Base-by-base conservation (phyloP, 2,113 vertebrate species). In the Stomatorhinus ivindoensis region DNA sequence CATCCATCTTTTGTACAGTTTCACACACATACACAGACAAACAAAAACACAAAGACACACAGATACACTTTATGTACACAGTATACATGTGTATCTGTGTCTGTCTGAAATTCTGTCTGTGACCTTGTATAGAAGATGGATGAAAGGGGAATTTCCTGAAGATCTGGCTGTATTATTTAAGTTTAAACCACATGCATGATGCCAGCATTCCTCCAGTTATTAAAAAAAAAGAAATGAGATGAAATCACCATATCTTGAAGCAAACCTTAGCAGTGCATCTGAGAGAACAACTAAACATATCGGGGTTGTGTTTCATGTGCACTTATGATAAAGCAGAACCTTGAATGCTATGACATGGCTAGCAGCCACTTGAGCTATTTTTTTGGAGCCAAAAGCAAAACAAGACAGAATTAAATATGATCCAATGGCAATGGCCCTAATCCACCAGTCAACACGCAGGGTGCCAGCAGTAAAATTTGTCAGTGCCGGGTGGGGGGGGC, bases 141-240 rank as follows among this genome's bases (percentile, higher is more conserved):
- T 27, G 9, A 3, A 65, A n/a, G 17, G 61, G 87, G 87, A 83
- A 73, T 89, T 65, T 87, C 84, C 84, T 51, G 82, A 50, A 84
- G 13, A 47, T 84, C 31, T 58, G 88, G 11, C 35, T 31, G n/a
- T 21, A 86, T 55, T 89, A 53, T 47, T 35, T 51, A 65, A 27
- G 21, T 47, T 55, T 86, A 27, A 31, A 80, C 89, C 89, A 39
- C 58, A 46, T 31, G 39, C 80, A 83, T 3, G 3, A 42, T 83
- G 80, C 42, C 80, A 46, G 24, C 80, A 83, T 83, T 83, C 80
- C 80, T 83, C 42, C 39, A 83, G 39, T 44, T 46, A 83, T 46
- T 44, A 46, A 83, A 39, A 83, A 82, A 82, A 55, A 55, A 83
- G 42, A 46, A 83, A 42, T 46, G 58, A 27, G 9, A 65, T 65